Evolutionary conservation across 2,888 invertebrate genomes (phyloP).

Genomic region (Tineola bisselliella): DNA sequence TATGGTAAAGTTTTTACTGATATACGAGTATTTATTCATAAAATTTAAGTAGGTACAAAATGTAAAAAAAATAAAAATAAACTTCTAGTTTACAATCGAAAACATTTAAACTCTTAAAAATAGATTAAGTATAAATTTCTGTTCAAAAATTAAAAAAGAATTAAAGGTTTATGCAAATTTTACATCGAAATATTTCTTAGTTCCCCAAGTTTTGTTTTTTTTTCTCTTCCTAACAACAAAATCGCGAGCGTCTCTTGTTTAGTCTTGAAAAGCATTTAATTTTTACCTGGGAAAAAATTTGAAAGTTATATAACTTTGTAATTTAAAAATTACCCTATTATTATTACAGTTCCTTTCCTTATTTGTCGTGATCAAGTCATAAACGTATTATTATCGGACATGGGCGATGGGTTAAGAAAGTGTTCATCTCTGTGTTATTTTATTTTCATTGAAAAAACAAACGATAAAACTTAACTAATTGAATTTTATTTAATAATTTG

Average conservation of each 20-base stretch:
- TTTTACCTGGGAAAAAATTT: not conserved
- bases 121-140: not conserved
- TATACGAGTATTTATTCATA: too few relatives aligned
- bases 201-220: slow-evolving; percentile 33
- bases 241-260: not conserved
- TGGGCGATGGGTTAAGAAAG: too few relatives aligned
- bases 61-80: too few relatives aligned
- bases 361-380: too few relatives aligned
- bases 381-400: too few relatives aligned
- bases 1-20: too few relatives aligned
- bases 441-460: too few relatives aligned
- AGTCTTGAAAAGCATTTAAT: not conserved
- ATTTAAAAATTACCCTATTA: not conserved
- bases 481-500: too few relatives aligned
- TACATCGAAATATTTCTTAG: slow-evolving; percentile 49
- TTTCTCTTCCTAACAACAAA: not conserved
- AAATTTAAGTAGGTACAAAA: too few relatives aligned
- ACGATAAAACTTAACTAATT: too few relatives aligned
- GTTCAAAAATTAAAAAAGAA: not conserved
- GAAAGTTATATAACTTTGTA: not conserved
- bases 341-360: too few relatives aligned
- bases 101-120: not conserved
- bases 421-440: too few relatives aligned
- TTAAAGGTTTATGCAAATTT: slow-evolving; percentile 56
- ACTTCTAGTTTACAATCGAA: not conserved